A percentile compares a stretch with the other conserved stretches of the same genome.
Conservation (phyloP, 2,113 vertebrate species). For the Ascaphus truei region DNA sequence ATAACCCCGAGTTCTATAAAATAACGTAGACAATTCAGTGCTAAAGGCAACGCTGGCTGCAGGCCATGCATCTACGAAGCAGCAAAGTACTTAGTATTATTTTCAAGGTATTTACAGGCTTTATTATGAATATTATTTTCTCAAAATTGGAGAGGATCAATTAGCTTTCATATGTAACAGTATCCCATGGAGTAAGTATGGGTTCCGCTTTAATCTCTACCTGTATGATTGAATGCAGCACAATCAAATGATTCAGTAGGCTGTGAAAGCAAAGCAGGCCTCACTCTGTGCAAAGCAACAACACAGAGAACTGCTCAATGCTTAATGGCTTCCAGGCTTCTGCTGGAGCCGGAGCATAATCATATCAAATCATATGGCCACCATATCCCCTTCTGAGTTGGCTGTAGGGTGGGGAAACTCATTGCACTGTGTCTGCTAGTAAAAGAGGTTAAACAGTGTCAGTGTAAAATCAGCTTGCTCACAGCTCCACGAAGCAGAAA, state of each 20-base stretch:
- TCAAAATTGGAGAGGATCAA: slow-evolving; percentile 36
- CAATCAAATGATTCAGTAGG: slow-evolving; percentile 34
- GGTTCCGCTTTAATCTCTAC: slow-evolving; percentile 33
- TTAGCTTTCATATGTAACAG: slow-evolving; percentile 37
- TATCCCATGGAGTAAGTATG: slow-evolving; percentile 24
- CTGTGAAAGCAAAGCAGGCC: slow-evolving; percentile 25
- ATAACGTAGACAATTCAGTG: too few relatives aligned
- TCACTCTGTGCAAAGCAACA: slow-evolving; percentile 30
- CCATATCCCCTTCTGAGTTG: background rate
- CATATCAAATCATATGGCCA: background rate
- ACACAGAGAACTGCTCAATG: slow-evolving; percentile 29
- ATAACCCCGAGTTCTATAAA: too few relatives aligned
- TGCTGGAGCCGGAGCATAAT: slow-evolving; percentile 5
- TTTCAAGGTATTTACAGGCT: slow-evolving; percentile 29
- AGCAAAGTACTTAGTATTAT: slow-evolving; percentile 26
- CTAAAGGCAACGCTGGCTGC: background rate
- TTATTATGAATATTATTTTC: slow-evolving; percentile 25
- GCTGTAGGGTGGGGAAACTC: background rate
- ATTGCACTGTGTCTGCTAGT: background rate
- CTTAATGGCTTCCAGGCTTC: slow-evolving; percentile 19
- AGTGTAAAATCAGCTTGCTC: background rate
- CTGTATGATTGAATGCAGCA: slow-evolving; percentile 28
- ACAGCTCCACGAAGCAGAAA: too few relatives aligned
- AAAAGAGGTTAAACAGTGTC: slow-evolving; percentile 16
- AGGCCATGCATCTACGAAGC: background rate